Conservation (phyloP, 1,140 invertebrate species). For the Notospermus geniculatus region DNA sequence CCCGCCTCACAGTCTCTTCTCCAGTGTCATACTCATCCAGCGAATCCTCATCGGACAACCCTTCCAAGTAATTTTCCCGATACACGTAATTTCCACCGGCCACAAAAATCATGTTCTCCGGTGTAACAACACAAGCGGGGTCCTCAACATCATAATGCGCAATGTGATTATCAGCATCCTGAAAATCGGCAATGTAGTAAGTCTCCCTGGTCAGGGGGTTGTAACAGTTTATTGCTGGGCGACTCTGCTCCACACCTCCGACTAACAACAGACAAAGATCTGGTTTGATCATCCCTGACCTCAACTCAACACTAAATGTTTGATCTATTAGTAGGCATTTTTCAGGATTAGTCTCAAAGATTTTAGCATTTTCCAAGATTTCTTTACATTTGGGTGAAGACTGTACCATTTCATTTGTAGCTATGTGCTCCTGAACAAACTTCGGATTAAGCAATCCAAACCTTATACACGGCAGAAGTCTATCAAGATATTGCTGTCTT, state of each 20-base stretch:
- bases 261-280: conserved; percentile 49
- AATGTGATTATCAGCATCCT: conserved; percentile 28
- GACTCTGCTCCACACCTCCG: conserved; percentile 45
- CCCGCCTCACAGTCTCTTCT: conserved; percentile 48
- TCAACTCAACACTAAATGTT: conserved; percentile 35
- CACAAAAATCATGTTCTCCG: conserved; percentile 46
- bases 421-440: conserved; percentile 36
- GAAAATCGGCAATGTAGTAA: conserved; percentile 47
- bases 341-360: conserved; percentile 43
- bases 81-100: conserved; percentile 54
- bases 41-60: conserved; percentile 50
- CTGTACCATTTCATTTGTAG: conserved; percentile 31
- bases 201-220: conserved; percentile 53
- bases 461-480: conserved; percentile 42
- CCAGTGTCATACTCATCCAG: conserved; percentile 52
- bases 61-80: conserved; percentile 41
- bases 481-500: conserved; percentile 31
- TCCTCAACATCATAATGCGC: conserved; percentile 53
- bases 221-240: conserved; percentile 52
- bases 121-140: conserved; percentile 46
- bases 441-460: conserved; percentile 36
- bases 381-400: conserved; percentile 31
- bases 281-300: conserved; percentile 52
- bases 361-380: conserved; percentile 28
- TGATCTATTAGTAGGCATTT: conserved; percentile 32